Evolutionary conservation across 2,797 vertebrate genomes (phyloP).

Genomic region (Zonotrichia albicollis): DNA sequence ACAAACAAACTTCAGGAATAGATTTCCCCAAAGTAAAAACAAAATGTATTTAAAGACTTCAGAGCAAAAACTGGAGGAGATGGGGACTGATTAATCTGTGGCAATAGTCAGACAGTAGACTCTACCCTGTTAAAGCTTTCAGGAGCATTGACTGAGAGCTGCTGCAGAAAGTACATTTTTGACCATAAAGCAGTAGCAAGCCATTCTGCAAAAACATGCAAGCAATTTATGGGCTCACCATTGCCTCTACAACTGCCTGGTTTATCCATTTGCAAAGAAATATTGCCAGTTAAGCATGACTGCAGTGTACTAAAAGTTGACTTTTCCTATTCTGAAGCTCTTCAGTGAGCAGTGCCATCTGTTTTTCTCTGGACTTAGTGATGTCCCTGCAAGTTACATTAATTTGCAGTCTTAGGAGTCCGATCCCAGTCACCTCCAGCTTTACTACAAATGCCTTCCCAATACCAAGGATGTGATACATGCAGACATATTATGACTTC

Average conservation of each 20-base stretch:
- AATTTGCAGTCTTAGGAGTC: not conserved
- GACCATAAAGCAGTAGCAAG: not conserved
- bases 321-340: not conserved
- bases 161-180: conserved; percentile 23
- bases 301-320: not conserved
- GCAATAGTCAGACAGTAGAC: not conserved
- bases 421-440: not conserved
- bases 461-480: not conserved
- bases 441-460: not conserved
- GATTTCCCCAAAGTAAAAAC: not conserved
- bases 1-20: not conserved
- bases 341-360: not conserved
- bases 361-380: not conserved
- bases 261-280: conserved; percentile 24
- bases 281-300: conserved; percentile 10
- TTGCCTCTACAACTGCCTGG: conserved; percentile 14
- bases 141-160: not conserved
- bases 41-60: not conserved
- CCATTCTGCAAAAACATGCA: not conserved
- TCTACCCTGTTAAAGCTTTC: not conserved
- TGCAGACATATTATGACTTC: not conserved
- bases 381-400: not conserved
- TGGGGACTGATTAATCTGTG: not conserved
- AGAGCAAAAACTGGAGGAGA: not conserved
- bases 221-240: not conserved